Base-by-base conservation (phyloP, 2,113 vertebrate genomes). In the Sebastes schlegelii region DNA sequence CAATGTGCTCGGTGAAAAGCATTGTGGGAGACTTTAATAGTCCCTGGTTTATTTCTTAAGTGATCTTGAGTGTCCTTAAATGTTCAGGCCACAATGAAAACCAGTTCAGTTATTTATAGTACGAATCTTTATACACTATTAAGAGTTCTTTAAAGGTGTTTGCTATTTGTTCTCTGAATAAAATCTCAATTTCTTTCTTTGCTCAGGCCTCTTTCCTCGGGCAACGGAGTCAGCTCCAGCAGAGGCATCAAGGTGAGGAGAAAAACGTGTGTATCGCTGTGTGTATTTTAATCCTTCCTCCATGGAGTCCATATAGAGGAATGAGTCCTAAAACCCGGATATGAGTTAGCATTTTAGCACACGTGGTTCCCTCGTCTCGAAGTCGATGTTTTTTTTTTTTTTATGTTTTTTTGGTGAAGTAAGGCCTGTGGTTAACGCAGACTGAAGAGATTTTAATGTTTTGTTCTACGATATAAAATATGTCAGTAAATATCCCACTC, bases 201-300 rank as follows among this genome's bases (percentile, higher is more conserved):
- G 43, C 34, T 76, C 81, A 93, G 91, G 42, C 34, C 84, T 73
- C 63, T 55, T 68, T 92, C 84, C 68, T 91, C 96, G 4, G 95
- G 90, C 84, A 98, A 95, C 61, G 94, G 95, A 80, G 82, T 96
- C 48, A 80, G 66, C 65, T 95, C 96, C 74, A 95, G 79, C 71
- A 96, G 95, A 89, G 96, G 96, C 74, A 79, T 77, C 43, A 95
- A 95, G 95, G 95, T 96, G 88, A 84, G 77, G 17, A 76, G 12
- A 7, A 10, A 21, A 67, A 6, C 14, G 13, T 34, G 34, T 34
- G 34, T 34, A 34, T 34, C 34, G 2, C 17, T 57, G 8, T 60
- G 8, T 62, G 8, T 49, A 10, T 76, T 68, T 43, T 14, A 16
- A 63, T 69, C 6, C 8, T 2, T 63, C 0, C 23, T 66, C 8